Base-by-base conservation (phyloP, 1,140 invertebrate genomes). In the Elymnias hypermnestra region DNA sequence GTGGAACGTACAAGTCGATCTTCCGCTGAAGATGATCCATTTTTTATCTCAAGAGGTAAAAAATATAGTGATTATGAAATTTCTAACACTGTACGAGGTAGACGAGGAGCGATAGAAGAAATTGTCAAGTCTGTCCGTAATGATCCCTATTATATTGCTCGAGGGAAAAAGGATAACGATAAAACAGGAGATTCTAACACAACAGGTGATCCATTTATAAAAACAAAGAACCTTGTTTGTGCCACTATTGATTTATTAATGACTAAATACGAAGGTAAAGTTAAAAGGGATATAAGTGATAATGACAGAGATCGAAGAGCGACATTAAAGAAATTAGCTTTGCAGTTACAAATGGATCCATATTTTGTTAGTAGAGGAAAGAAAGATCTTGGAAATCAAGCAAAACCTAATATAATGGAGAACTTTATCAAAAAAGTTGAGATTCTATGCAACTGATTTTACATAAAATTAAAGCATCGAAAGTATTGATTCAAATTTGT, bases 321-420 rank as follows among this genome's bases (percentile, higher is more conserved):
- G 3, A 79, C 70, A 51, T 48, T 86, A 7, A 79, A 86, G 35
- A 83, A 81, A 48, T 36, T 86, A 10, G 74, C 79, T 1, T 64
- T 72, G 14, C 75, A 85, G 43, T 33, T 86, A 18, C 76, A 83
- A 53, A 76, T 64, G 8, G 82, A 86, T 33, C 82, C 82, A 0
- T 85, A 83, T 55, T 81, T 70, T 51, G 79, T 81, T 6, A 85
- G 79, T 29, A 67, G 82, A 40, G 82, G 82, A 3, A 85, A 83
- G 62, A 85, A 85, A 54, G 63, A 53, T 19, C 51, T 40, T n/a
- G 23, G 38, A 8, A 15, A 29, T 1, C 19, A 13, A 8, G 33
- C 15, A 10, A 44, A 57, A 1, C 50, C 63, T 12, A 57, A 59
- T 40, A 12, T 42, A 35, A 51, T 81, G n/a, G 47, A 64, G 35